Evolutionary conservation across 2,888 invertebrate genomes (phyloP), one percentile per base, ranked within the genome.

Genomic region (Watsonalla cultraria): DNA sequence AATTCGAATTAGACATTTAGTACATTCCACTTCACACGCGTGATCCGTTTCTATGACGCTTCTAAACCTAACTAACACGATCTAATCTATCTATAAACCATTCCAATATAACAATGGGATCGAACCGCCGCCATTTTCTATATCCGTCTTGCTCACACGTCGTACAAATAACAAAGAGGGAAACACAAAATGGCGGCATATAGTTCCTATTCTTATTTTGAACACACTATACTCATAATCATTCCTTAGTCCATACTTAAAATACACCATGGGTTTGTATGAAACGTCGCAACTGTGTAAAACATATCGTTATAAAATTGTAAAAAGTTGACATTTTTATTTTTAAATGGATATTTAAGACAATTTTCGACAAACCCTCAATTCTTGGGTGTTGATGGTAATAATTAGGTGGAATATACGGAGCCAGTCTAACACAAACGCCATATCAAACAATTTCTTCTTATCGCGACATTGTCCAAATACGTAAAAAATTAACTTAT

Each of bases 21-120:
- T 64, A 72, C 58, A 66, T 66, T 64, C 63, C 63, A 71, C 61
- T 62, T 65, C 66, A 71, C 62, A 57, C 64, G 62, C 77, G 73
- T 69, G 62, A 72, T 71, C 68, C 74, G 80, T 82, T 86, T 85
- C 89, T 86, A 88, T 87, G 89, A 88, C 88, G 89, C 84, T 80
- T 75, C 74, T 76, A 78, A 72, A 74, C 81, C 86, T 87, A 77
- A 74, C 79, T 84, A 77, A 70, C 74, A 78, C 72, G 71, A 74
- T 73, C 80, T 86, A 84, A 73, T 78, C 81, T 82, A 83, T 64
- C 76, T 80, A 24, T 24, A 24, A 24, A 24, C 24, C 24, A 24
- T 24, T 24, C 24, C 24, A 24, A 24, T 24, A 24, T 24, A 24
- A 24, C 24, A 24, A 24, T 24, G 24, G 24, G 24, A 24, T 24